Base-by-base conservation (phyloP, 2,797 vertebrate genomes). In the Mionectes olivaceus region DNA sequence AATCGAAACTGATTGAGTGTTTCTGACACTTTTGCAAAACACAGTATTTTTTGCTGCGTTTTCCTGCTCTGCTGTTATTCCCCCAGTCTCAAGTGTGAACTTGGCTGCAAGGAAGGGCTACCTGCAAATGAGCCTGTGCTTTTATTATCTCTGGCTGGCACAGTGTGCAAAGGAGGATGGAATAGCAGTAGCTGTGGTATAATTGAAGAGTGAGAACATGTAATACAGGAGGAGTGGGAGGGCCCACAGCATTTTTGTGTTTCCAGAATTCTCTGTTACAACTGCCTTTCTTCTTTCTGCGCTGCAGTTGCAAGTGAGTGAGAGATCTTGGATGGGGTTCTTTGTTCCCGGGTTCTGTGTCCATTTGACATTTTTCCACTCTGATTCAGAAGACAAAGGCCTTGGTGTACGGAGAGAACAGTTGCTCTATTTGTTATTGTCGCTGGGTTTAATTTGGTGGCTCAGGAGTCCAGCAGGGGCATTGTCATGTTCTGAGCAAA, bases 301-400 rank as follows among this genome's bases (percentile, higher is more conserved):
- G 59, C 84, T 86, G 84, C 82, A 80, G 44, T 90, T 86, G 73
- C 21, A 73, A 94, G 84, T 81, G 89, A 78, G 78, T 84, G 89
- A 59, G 79, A 83, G 78, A 71, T 83, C 91, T 74, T 81, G 92
- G 92, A 88, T 86, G 89, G 94, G 70, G 70, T 75, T 93, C 95
- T 88, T 96, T 96, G 95, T 95, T 87, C 75, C 76, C 71, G 90
- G 75, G 78, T 88, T 91, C 80, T 63, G 81, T 81, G 84, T 94
- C 94, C 90, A 46, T 87, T 57, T 83, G 79, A 78, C 25, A 39
- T 88, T 93, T 94, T 96, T 91, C 95, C 86, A 74, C 81, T 92
- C 93, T 90, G 68, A 57, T 79, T 95, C 68, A 73, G 55, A 96
- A 96, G 90, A 97, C 97, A 97, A 94, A 97, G 94, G 83, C 81